Base-by-base conservation (phyloP, 2,888 invertebrate species). In the Drosophila fulvimacula region DNA sequence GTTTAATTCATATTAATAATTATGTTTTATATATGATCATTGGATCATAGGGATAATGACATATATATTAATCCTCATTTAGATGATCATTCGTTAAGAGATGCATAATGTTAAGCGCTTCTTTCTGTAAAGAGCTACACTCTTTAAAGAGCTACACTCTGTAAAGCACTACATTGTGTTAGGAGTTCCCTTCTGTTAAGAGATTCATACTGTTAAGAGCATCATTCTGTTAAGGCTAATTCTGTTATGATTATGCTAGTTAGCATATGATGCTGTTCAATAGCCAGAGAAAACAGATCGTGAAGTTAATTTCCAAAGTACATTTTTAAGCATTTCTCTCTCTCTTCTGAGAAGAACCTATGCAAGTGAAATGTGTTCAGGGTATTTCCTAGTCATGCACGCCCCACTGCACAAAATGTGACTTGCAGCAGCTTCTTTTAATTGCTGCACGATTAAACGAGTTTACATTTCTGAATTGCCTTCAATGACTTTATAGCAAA, bases 401-500 rank as follows among this genome's bases (percentile, higher is more conserved):
- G 19, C 11, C 24, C 52, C 24, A 1, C 11, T 10, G 15, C 1
- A 13, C 9, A 15, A 7, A 34, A 15, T 49, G 49, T 49, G 17
- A 38, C 36, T 38, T 24, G 36, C 24, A 17, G 30, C 41, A 30
- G 30, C 36, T 32, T 64, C 42, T 19, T 21, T 17, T 44, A 65
- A 65, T 65, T 52, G 66, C 24, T 32, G 27, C 11, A 17, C 42
- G 34, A 44, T 64, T 44, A 36, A 64, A 42, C 21, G 42, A 42
- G 30, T 49, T 64, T 17, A 64, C 19, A 5, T 49, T 41, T 38
- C n/a, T 34, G 32, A 49, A 63, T 64, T 64, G 42, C 24, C 41
- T 64, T 52, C 64, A 64, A 64, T 64, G 65, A 51, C 51, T 64
- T 39, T 49, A 51, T 46, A n/a, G 44, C 57, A 24, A 34, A 24